Evolutionary conservation across 2,888 invertebrate species (phyloP).

Genomic region (Eulithis testata): DNA sequence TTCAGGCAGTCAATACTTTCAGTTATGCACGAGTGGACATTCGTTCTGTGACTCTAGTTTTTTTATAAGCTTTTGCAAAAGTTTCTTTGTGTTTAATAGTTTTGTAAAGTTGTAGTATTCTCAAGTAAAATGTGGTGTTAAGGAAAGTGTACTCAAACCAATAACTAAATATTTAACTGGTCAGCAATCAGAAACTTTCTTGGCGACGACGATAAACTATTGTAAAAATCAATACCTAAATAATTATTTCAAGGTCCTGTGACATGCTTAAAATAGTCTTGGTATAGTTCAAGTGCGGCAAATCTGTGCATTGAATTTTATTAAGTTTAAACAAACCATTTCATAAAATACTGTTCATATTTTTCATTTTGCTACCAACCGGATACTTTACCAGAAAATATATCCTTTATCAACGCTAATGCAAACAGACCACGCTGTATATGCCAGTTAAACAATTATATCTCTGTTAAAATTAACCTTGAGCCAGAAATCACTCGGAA

Average conservation of each 20-base stretch:
- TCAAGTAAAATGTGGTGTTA: neutral
- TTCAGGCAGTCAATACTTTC: constrained; percentile 66
- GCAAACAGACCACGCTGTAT: neutral
- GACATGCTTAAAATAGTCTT: constrained; percentile 3
- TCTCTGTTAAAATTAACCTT: constrained; percentile 8
- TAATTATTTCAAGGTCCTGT: constrained; percentile 27
- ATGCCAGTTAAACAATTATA: constrained; percentile 7
- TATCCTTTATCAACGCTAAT: constrained; percentile 2
- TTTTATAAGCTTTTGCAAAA: constrained; percentile 1
- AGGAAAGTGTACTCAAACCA: neutral
- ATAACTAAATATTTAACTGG: neutral
- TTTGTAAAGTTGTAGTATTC: neutral
- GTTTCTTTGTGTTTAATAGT: neutral
- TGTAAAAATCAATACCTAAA: constrained; percentile 29
- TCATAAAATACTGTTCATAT: neutral
- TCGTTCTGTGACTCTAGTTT: constrained; percentile 18
- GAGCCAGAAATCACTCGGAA: constrained; percentile 22
- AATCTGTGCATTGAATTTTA: neutral
- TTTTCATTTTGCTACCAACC: neutral
- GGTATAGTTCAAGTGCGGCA: neutral
- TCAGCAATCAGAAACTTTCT: constrained; percentile 6
- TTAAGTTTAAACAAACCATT: neutral
- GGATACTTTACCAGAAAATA: neutral
- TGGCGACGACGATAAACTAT: neutral
- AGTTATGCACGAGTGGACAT: constrained; percentile 50